Base-by-base conservation (phyloP, 1,140 invertebrate species). In the Aphelinus atriplicis region DNA sequence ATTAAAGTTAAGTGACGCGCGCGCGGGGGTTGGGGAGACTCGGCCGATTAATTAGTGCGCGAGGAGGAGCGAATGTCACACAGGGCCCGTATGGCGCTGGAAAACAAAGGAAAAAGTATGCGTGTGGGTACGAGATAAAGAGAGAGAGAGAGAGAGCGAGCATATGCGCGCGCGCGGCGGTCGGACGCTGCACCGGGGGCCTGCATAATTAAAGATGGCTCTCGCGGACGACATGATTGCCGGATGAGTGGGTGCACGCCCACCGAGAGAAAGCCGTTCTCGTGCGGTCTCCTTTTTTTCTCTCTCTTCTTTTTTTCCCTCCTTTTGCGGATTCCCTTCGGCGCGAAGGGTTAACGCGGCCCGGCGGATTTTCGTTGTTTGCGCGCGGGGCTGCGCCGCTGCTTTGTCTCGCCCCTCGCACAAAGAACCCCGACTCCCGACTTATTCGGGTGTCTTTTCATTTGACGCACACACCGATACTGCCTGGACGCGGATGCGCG, bases 181-280 rank as follows among this genome's bases (percentile, higher is more conserved):
- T 5, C 58, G 6, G 45, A 60, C 47, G n/a, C 46, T 46, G 65
- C 53, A 10, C n/a, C 43, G 26, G 51, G 45, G 60, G 5, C 3
- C 57, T 72, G 70, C 70, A 72, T 72, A 50, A 72, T 72, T 64
- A 48, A 72, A 65, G 53, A 72, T 71, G 69, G 26, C 70, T 46
- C 7, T 26, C 26, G 26, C 26, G 26, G 26, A 26, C 26, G 26
- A 26, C 26, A 26, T 26, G 26, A 26, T 26, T 26, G 26, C 26
- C 26, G 26, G 26, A 26, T 26, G 26, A 26, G 26, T 26, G 26
- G 26, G 26, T 26, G 26, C 26, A 26, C 26, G 26, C 26, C 26
- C 26, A 26, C 26, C 26, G 26, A 26, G 26, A 26, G 26, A 26
- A 26, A 26, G 26, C 26, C 26, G 26, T 26, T 64, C 61, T 55